Evolutionary conservation across 2,113 vertebrate species (phyloP).

Genomic region (Podiceps cristatus): DNA sequence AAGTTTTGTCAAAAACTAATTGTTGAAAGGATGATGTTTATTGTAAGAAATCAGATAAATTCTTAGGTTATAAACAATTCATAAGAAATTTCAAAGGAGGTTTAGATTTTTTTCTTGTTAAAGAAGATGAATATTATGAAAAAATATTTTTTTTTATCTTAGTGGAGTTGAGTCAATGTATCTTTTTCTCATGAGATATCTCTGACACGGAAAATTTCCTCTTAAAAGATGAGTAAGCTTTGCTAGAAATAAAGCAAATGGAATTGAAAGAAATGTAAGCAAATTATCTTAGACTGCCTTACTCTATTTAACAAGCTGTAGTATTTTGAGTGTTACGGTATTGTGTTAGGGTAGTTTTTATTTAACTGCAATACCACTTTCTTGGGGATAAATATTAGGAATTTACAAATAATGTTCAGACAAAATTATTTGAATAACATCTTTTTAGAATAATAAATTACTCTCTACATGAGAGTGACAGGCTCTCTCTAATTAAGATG

Average conservation of each 20-base stretch:
- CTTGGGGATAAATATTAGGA: not conserved
- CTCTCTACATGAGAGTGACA: not conserved
- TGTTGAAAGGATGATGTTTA: not conserved
- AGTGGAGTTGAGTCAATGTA: not conserved
- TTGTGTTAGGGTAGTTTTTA: not conserved
- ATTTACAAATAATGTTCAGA: not conserved
- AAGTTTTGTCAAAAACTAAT: not conserved
- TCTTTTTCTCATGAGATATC: not conserved
- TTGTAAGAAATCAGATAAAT: not conserved
- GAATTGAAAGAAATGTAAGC: not conserved
- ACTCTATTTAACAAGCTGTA: not conserved
- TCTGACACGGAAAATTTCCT: not conserved
- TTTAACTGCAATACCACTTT: not conserved
- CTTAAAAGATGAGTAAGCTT: not conserved
- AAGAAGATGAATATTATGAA: not conserved
- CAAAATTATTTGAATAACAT: not conserved
- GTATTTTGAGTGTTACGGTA: not conserved
- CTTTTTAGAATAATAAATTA: not conserved
- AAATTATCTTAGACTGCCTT: not conserved
- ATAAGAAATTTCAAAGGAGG: not conserved
- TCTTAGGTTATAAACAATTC: not conserved
- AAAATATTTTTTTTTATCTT: not conserved
- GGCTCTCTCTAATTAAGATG: not conserved
- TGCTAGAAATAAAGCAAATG: not conserved
- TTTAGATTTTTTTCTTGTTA: not conserved